Evolutionary conservation across 2,797 vertebrate species (phyloP), one percentile per base, ranked within the genome.

Genomic region (Apogon hyalosoma): DNA sequence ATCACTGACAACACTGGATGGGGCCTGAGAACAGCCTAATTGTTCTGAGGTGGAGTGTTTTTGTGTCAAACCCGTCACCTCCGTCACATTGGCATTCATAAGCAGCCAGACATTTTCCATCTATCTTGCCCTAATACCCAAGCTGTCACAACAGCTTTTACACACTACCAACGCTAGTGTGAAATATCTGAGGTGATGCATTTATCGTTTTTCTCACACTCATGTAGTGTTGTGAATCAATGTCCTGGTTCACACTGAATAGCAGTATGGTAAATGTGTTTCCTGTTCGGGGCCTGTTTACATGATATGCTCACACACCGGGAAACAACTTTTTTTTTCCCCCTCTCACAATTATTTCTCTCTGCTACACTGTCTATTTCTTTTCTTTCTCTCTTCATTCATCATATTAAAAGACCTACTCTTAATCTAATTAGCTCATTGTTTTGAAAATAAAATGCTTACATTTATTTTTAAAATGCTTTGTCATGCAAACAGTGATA

Each of bases 161-260:
- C 88, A 91, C 89, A 90, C 79, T 88, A 85, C 87, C 82, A 79
- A 83, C 76, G 64, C 75, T 79, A 78, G 91, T 92, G 91, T 92
- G 91, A 93, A 93, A 92, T 92, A 91, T 91, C 89, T 90, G 88
- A 90, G 89, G 89, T 90, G 90, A 91, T 91, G 91, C 90, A 91
- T 93, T 92, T 92, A 92, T 92, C 86, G 83, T 90, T 91, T 89
- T 90, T 90, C 88, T 92, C 91, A 90, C 92, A 92, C 92, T 89
- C 82, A 12, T 78, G 88, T 89, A 73, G 86, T 89, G 89, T 88
- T 91, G 91, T 90, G 90, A 92, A 91, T 93, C 92, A 91, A 90
- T 91, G 90, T 90, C 83, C 87, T 87, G 82, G 79, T 88, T 90
- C 86, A 89, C 86, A 59, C 88, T 90, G 87, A 91, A 90, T 92